These are phyloP conservation scores for Oreonectes daqikongensis DNA, from an alignment of 2,797 vertebrate species.

Conservation along the genomic window DNA sequence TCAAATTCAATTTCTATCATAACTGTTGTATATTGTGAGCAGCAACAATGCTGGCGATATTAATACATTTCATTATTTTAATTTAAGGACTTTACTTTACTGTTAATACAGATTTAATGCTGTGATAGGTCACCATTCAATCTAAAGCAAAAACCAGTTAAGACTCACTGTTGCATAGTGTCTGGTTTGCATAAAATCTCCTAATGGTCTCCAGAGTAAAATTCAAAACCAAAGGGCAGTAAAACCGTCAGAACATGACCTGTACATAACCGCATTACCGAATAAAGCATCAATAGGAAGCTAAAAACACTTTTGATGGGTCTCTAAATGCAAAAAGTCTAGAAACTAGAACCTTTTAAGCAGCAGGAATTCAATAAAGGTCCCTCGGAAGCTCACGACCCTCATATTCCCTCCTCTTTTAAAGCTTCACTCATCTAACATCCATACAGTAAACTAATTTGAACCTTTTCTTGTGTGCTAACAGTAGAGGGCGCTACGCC, in stretches of 20 bases:
- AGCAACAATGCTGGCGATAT: background rate
- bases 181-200: background rate
- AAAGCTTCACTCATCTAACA: background rate
- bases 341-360: background rate
- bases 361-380: background rate
- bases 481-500: slow-evolving; percentile 84
- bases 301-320: background rate
- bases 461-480: slow-evolving; percentile 56
- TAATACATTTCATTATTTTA: background rate
- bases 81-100: background rate
- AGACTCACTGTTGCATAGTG: background rate
- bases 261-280: background rate
- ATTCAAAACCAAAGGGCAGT: slow-evolving; percentile 9
- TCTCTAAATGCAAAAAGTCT: background rate
- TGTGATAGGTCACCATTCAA: background rate
- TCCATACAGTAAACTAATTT: background rate
- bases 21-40: background rate
- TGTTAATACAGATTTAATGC: background rate
- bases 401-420: background rate
- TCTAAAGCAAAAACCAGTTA: background rate
- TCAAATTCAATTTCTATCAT: background rate
- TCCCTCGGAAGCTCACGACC: background rate
- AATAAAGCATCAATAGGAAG: background rate
- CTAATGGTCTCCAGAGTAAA: slow-evolving; percentile 14
- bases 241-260: slow-evolving; percentile 7